Conservation (phyloP, 2,113 vertebrate species). For the Oxyura jamaicensis region DNA sequence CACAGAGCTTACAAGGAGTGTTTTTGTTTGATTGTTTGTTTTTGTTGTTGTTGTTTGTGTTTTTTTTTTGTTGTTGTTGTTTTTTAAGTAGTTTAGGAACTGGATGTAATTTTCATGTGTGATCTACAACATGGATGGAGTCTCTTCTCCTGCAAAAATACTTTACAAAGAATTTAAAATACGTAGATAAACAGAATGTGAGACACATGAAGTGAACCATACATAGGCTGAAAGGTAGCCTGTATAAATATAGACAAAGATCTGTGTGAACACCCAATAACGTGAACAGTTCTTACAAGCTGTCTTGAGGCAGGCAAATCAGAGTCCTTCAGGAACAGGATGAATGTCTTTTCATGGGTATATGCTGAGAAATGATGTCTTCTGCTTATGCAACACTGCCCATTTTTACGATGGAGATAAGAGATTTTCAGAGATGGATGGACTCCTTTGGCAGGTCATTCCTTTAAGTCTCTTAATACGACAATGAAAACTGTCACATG, state of each 20-base stretch:
- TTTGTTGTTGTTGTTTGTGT: no score
- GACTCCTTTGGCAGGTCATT: slow-evolving; percentile 37
- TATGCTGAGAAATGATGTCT: slow-evolving; percentile 25
- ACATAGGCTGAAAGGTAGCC: background rate
- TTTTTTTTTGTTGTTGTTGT: no score
- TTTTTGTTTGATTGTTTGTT: no score
- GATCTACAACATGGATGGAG: background rate
- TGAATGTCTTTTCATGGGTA: slow-evolving; percentile 3
- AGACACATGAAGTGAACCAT: background rate
- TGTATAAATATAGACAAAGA: background rate
- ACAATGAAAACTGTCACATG: slow-evolving; percentile 70
- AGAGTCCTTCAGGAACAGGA: background rate
- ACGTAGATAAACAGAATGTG: background rate
- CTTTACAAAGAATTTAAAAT: background rate
- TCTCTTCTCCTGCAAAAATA: background rate
- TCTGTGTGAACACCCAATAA: background rate
- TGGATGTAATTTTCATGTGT: background rate
- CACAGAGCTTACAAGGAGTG: background rate
- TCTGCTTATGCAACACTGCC: background rate
- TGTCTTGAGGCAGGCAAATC: background rate
- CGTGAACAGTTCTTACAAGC: background rate
- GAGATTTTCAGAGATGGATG: slow-evolving; percentile 47
- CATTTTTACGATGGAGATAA: background rate
- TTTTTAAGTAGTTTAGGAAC: background rate
- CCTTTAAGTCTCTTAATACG: slow-evolving; percentile 50